Base-by-base conservation (phyloP, 2,797 vertebrate species). In the Sciurus vulgaris region DNA sequence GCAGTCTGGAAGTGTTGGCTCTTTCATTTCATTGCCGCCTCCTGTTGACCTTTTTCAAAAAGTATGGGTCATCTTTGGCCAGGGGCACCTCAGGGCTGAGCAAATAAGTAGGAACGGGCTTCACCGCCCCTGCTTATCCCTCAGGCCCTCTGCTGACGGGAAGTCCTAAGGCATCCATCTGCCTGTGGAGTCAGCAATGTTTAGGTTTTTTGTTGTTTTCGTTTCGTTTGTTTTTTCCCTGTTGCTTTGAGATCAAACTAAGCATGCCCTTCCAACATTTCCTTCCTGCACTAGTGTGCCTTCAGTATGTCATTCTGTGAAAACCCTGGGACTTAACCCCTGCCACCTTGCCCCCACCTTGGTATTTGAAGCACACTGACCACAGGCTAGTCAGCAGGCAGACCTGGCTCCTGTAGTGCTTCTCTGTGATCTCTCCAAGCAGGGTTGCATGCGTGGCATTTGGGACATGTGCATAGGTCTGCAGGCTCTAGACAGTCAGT, bases 211-310 rank as follows among this genome's bases (percentile, higher is more conserved):
- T 9, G 44, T 47, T 47, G 7, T 47, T 26, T 26, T 61, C 26
- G 8, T 26, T 61, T 61, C 26, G 20, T 18, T 18, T 38, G 38
- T 38, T 38, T 38, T 54, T 54, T 18, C 51, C 17, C 51, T 51
- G n/a, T 33, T 24, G n/a, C 14, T 69, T 54, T 78, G 20, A 33
- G 54, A 10, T 83, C 28, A 78, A 89, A 79, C 56, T 30, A 65
- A 2, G 41, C 47, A 0, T 76, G 35, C 54, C 0, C 2, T 35
- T 63, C 20, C 4, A 3, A 2, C 24, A 11, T 61, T 83, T 77
- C 56, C 30, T 85, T 38, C 33, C 24, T 82, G n/a, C 5, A 13
- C 28, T 63, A 8, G 30, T n/a, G 38, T 28, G 35, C 73, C 11
- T 72, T 56, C 4, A 49, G 17, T 1, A 2, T 2, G 0, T 69